Conservation (phyloP, 30 jellyfish, hydroid and myxozoan species). For the Haliclystus octoradiatus region DNA sequence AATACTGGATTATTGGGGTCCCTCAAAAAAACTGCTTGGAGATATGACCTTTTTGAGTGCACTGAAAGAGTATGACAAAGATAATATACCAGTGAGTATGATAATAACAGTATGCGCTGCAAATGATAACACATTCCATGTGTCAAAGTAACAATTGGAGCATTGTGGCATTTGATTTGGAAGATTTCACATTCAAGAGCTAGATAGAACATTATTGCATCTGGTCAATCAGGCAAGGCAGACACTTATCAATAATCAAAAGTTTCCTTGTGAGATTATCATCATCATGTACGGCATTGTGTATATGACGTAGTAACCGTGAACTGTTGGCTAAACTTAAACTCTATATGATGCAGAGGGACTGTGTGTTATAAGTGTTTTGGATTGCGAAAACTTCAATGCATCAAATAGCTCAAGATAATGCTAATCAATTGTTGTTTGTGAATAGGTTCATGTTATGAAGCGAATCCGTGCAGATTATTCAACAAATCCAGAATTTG, state of each 20-base stretch:
- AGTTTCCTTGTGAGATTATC: too few species aligned
- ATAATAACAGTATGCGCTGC: neutral
- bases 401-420: neutral
- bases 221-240: too few species aligned
- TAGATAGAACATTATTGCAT: too few species aligned
- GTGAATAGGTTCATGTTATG: slow-evolving; percentile 61
- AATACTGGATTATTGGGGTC: slow-evolving; percentile 95
- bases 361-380: too few species aligned
- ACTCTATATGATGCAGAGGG: too few species aligned
- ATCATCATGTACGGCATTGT: too few species aligned
- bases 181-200: too few species aligned
- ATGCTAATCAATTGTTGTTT: neutral
- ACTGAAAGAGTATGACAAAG: slow-evolving; percentile 79
- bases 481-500: slow-evolving; percentile 85
- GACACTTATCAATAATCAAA: too few species aligned
- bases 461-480: slow-evolving; percentile 82
- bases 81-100: slow-evolving; percentile 78
- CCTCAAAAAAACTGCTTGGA: slow-evolving; percentile 92
- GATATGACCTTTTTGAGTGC: slow-evolving; percentile 82
- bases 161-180: too few species aligned
- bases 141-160: neutral
- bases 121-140: neutral
- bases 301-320: too few species aligned
- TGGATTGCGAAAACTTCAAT: too few species aligned
- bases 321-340: too few species aligned